Percentiles rank a stretch among this genome's conserved stretches.
Conservation (phyloP, 2,797 vertebrate genomes). For the Rhynchonycteris naso region DNA sequence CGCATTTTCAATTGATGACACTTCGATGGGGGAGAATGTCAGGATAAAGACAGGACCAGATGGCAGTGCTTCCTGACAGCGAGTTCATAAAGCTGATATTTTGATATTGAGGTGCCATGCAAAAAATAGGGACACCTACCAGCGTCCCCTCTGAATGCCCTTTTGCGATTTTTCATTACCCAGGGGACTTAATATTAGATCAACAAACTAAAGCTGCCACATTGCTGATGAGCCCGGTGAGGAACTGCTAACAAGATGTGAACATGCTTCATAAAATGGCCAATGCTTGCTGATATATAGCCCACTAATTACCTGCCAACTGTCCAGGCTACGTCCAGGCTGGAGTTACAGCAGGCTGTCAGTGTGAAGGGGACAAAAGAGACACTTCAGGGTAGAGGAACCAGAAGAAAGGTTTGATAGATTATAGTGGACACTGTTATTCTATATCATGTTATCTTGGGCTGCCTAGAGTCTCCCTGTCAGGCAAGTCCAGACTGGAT, state of each 20-base stretch:
- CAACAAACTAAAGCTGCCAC: conserved; percentile 73
- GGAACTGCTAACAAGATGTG: conserved; percentile 78
- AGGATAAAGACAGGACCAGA: neutral
- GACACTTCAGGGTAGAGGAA: neutral
- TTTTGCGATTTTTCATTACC: conserved; percentile 23
- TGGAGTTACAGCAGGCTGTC: neutral
- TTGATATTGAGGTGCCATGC: neutral
- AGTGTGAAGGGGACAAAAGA: conserved; percentile 32
- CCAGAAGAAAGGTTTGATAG: conserved; percentile 62
- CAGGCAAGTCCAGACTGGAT: neutral
- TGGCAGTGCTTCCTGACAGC: neutral
- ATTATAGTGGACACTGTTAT: conserved; percentile 46
- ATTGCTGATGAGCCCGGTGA: conserved; percentile 68
- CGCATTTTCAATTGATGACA: neutral
- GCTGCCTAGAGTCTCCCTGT: neutral
- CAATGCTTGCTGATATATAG: conserved; percentile 63
- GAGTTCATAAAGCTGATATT: neutral
- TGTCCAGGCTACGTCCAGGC: neutral
- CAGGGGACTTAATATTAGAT: conserved; percentile 68
- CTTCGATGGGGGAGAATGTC: neutral
- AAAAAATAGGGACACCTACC: neutral
- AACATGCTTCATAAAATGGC: conserved; percentile 75
- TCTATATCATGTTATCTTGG: conserved; percentile 43
- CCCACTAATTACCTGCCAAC: conserved; percentile 68
- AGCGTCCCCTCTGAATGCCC: neutral